phyloP scores from a whole-genome alignment of 2,113 vertebrate species.

The Cygnus atratus region DNA sequence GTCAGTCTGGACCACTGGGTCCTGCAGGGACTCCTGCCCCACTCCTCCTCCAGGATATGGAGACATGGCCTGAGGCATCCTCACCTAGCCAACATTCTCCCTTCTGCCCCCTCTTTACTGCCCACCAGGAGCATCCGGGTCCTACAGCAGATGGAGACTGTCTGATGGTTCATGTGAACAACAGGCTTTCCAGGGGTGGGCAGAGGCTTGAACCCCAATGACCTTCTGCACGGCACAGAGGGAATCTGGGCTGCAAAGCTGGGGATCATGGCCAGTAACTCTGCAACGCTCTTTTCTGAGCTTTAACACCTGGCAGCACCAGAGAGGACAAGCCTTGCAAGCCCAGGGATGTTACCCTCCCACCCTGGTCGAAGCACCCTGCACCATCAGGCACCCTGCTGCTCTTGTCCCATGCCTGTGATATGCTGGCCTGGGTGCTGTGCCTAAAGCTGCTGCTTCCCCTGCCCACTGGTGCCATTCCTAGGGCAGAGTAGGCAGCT shows the following conservation, averaged over 20 bases:
- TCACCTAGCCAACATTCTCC: neutral
- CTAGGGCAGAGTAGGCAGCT: neutral
- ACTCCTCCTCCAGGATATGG: rapidly evolving
- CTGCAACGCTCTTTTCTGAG: neutral
- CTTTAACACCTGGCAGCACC: neutral
- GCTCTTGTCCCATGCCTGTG: neutral
- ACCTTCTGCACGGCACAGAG: neutral
- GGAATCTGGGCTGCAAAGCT: neutral
- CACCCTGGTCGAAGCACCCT: neutral
- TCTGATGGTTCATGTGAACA: neutral
- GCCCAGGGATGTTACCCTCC: neutral
- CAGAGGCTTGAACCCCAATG: neutral
- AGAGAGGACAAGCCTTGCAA: neutral
- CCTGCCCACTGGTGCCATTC: neutral
- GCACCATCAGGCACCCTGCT: neutral
- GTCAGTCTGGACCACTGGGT: rapidly evolving
- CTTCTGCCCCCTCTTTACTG: neutral
- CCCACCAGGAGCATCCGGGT: neutral
- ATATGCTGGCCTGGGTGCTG: neutral
- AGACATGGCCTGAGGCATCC: rapidly evolving
- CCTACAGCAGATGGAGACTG: neutral
- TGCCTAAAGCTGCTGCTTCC: neutral
- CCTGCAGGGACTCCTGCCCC: neutral
- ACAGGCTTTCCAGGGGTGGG: neutral
- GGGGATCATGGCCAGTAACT: neutral